These are phyloP conservation scores for Cephus rjabovi DNA, from an alignment of 2,888 invertebrate genomes.

Conservation along the genomic window DNA sequence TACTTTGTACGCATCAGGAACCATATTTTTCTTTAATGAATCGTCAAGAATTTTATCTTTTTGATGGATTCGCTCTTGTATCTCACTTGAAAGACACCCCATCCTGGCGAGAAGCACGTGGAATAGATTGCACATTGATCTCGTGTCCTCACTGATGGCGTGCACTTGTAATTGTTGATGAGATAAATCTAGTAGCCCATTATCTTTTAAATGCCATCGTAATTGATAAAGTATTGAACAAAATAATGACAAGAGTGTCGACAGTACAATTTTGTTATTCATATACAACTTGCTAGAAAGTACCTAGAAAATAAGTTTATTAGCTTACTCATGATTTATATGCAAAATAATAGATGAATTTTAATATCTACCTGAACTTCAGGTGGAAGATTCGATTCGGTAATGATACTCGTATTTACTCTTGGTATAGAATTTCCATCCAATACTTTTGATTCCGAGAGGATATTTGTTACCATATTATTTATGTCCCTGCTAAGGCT, in stretches of 20 bases:
- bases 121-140: slow-evolving; percentile 36
- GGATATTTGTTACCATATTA: slow-evolving; percentile 39
- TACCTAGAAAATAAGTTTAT: slow-evolving; percentile 33
- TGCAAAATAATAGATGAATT: neutral
- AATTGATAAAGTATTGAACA: slow-evolving; percentile 36
- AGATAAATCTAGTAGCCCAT: slow-evolving; percentile 37
- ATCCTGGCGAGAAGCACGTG: slow-evolving; percentile 32
- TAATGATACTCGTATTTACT: slow-evolving; percentile 38
- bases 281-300: slow-evolving; percentile 42
- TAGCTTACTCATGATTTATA: neutral
- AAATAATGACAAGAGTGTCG: slow-evolving; percentile 45
- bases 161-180: slow-evolving; percentile 43
- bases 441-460: slow-evolving; percentile 38
- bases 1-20: slow-evolving; percentile 35
- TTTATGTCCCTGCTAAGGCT: slow-evolving; percentile 34
- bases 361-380: slow-evolving; percentile 44
- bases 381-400: slow-evolving; percentile 41
- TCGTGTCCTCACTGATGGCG: slow-evolving; percentile 46
- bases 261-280: slow-evolving; percentile 42
- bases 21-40: slow-evolving; percentile 10
- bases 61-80: slow-evolving; percentile 13
- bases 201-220: slow-evolving; percentile 28
- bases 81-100: slow-evolving; percentile 16
- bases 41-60: slow-evolving; percentile 8
- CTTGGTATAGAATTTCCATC: slow-evolving; percentile 41